phyloP scores from a whole-genome alignment of 1,140 invertebrate genomes.

The Drosophila pallidifrons region DNA sequence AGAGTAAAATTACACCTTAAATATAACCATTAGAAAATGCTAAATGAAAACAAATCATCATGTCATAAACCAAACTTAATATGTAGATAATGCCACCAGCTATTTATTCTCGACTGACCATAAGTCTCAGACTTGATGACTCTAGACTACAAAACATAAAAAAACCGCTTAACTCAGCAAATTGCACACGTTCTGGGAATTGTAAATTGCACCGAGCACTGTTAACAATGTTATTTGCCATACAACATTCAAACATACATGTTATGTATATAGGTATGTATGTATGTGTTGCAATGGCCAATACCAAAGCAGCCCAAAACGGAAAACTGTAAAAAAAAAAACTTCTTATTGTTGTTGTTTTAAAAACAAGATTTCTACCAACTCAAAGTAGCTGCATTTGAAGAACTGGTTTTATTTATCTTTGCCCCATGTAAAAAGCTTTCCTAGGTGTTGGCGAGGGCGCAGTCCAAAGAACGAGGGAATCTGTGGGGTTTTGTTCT shows the following conservation, averaged over 20 bases:
- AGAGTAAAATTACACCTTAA: constrained; percentile 17
- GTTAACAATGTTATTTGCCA: constrained; percentile 58
- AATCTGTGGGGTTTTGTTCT: constrained; percentile 41
- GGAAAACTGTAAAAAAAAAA: constrained; percentile 68
- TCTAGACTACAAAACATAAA: constrained; percentile 32
- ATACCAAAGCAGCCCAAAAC: constrained; percentile 67
- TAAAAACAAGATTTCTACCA: constrained; percentile 62
- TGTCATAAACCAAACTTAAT: constrained; percentile 42
- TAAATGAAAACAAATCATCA: constrained; percentile 34
- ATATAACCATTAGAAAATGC: constrained; percentile 30
- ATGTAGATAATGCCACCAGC: constrained; percentile 43
- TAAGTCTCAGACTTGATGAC: constrained; percentile 39
- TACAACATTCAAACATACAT: constrained; percentile 32
- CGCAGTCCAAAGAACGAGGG: constrained; percentile 52
- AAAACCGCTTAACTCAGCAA: constrained; percentile 53
- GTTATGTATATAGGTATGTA: constrained; percentile 23
- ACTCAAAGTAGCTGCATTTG: constrained; percentile 44
- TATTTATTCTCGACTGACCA: constrained; percentile 34
- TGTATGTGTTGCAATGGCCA: constrained; percentile 47
- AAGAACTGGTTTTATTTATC: constrained; percentile 74
- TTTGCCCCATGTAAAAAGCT: constrained; percentile 49
- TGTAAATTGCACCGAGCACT: constrained; percentile 60
- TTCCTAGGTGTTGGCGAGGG: constrained; percentile 33
- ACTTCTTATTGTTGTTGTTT: constrained; percentile 23
- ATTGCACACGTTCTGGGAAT: constrained; percentile 76